Base-by-base conservation (phyloP, 1,140 invertebrate species). In the Meloidogyne floridensis region DNA sequence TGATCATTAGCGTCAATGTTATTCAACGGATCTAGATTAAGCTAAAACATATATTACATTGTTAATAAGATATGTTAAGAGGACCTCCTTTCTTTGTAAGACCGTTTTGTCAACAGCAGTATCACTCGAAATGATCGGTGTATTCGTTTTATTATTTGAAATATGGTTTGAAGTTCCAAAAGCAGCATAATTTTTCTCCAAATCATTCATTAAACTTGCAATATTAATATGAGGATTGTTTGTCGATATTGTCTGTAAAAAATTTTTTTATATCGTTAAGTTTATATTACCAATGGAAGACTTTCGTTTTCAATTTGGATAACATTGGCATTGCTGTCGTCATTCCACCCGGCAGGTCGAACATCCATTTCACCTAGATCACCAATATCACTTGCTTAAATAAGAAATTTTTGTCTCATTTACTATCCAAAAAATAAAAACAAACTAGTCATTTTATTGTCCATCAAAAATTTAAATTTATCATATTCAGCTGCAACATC, bases 401-500 rank as follows among this genome's bases (percentile, higher is more conserved):
- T 32, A 42, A 2, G 2, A 74, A 70, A 70, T 51, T 32, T 51
- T 15, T 51, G 0, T 80, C 32, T 42, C 18, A 53, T 53, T 53
- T 10, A 53, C 51, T 53, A 53, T 13, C 4, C 3, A 18, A 65
- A 59, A 59, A 65, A n/a, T n/a, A 6, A 65, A 65, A 65, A 71
- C 82, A 13, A 78, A 83, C 82, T 53, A 8, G 82, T 71, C 56
- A 83, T 47, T 77, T 83, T 83, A 10, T 83, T 72, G 65, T 83
- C 74, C 82, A 83, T 83, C 11, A 69, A 54, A 54, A 77, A 72
- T 65, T 84, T 87, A 20, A 86, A 86, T 47, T 85, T 85, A 15
- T 87, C 81, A 73, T 86, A 85, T 74, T 85, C 84, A 15, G 84
- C 84, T 5, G 32, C 69, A 51, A 81, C 54, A 42, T 81, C 78